phyloP scores from a whole-genome alignment of 2,888 invertebrate species.

The Mesorhabditis spiculigera region DNA sequence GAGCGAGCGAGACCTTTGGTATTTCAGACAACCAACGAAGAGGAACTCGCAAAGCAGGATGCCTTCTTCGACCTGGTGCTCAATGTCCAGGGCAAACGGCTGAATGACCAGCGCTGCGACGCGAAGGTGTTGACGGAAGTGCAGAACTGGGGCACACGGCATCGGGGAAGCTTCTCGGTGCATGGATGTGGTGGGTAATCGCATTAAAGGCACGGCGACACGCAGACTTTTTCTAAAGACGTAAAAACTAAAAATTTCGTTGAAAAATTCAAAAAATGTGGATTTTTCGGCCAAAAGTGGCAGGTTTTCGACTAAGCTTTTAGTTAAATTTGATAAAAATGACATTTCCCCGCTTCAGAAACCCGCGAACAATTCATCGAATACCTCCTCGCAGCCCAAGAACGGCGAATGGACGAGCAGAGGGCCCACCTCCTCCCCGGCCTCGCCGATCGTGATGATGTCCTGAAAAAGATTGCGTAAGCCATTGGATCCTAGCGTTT shows the following conservation, averaged over 20 bases:
- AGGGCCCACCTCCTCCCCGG: conserved; percentile 2
- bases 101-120: conserved; percentile 1
- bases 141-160: background rate
- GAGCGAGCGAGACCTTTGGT: too few relatives aligned
- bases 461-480: conserved; percentile 1
- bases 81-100: background rate
- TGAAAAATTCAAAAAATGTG: background rate
- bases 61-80: conserved; percentile 2
- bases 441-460: background rate
- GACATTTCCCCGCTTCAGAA: background rate
- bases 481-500: background rate
- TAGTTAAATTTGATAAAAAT: too few relatives aligned
- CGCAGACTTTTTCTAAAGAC: too few relatives aligned
- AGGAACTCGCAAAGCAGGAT: background rate
- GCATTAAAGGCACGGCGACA: too few relatives aligned
- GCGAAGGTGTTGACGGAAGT: background rate
- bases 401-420: background rate
- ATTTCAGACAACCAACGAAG: background rate
- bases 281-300: background rate
- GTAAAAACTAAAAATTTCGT: too few relatives aligned
- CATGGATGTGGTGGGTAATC: background rate
- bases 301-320: too few relatives aligned
- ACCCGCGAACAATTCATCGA: background rate
- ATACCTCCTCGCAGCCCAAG: background rate
- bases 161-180: background rate